A percentile compares a stretch with the other conserved stretches of the same genome.
phyloP scores from a whole-genome alignment of 2,888 invertebrate species.

The Oligia latruncula region DNA sequence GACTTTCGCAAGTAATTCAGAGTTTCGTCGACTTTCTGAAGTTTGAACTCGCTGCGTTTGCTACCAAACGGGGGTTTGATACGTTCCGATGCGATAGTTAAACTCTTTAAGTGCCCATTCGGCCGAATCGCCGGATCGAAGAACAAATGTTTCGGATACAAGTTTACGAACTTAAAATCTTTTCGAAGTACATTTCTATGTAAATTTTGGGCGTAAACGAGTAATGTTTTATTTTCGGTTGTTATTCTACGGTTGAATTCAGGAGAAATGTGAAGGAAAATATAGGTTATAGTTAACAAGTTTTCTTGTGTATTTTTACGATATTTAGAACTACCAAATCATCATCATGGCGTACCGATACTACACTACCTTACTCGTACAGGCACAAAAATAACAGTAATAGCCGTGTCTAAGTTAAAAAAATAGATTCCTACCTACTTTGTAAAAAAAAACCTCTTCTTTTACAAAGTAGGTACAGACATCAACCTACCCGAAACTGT shows the following conservation, averaged over 20 bases:
- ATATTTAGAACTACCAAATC: background rate
- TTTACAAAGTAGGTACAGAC: too few species aligned
- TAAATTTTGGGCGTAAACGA: slow-evolving; percentile 33
- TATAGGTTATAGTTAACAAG: rapidly evolving
- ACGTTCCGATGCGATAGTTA: slow-evolving; percentile 66
- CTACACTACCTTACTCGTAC: background rate
- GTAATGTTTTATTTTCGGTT: slow-evolving; percentile 25
- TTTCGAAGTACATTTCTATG: slow-evolving; percentile 26
- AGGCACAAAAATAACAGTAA: too few species aligned
- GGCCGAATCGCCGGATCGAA: slow-evolving; percentile 28
- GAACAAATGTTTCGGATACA: slow-evolving; percentile 53
- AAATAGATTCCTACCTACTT: too few species aligned
- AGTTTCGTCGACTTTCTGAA: slow-evolving; percentile 69
- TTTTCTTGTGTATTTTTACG: background rate
- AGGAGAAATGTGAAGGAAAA: background rate
- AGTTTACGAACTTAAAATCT: slow-evolving; percentile 50
- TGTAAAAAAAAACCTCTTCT: too few species aligned
- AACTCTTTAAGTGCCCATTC: slow-evolving; percentile 60
- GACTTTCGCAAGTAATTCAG: slow-evolving; percentile 80
- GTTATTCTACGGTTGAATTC: slow-evolving; percentile 10
- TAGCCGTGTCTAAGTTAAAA: too few species aligned
- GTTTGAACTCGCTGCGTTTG: slow-evolving; percentile 65
- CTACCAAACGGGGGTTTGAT: slow-evolving; percentile 66
- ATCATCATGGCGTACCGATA: background rate
- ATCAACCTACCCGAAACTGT: too few species aligned